Evolutionary conservation across 2,113 vertebrate species (phyloP).

Genomic region (Percopsis transmontana): DNA sequence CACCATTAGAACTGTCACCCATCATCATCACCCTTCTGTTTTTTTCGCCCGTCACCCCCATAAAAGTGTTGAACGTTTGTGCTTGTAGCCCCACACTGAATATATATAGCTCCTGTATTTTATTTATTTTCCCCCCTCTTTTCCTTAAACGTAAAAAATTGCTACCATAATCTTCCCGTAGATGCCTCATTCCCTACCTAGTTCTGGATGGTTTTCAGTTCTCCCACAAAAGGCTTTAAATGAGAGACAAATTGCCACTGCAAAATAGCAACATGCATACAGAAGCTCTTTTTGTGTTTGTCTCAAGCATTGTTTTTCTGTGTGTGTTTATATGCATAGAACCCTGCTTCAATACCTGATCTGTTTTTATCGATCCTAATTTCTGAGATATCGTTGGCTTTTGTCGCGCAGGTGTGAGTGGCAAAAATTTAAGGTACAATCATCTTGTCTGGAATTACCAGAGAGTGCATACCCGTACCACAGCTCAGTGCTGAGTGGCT

Average conservation of each 20-base stretch:
- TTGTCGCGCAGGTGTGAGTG: too few species aligned
- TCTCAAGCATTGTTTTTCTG: neutral
- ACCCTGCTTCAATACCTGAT: constrained; percentile 46
- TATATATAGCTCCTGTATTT: constrained; percentile 35
- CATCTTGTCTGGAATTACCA: too few species aligned
- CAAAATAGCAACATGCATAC: constrained; percentile 38
- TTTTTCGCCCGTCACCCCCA: constrained; percentile 60
- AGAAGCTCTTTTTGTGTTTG: constrained; percentile 40
- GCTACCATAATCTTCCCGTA: constrained; percentile 47
- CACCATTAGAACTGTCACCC: constrained; percentile 38
- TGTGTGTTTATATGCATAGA: constrained; percentile 12
- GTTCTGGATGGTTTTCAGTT: constrained; percentile 47
- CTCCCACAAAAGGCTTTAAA: constrained; percentile 37
- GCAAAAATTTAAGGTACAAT: too few species aligned
- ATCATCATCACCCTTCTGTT: constrained; percentile 32
- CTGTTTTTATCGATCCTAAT: constrained; percentile 29
- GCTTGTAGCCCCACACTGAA: constrained; percentile 27
- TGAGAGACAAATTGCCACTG: constrained; percentile 30
- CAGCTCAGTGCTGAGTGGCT: too few species aligned
- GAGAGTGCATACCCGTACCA: neutral
- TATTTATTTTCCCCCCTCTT: constrained; percentile 64
- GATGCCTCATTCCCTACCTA: constrained; percentile 65
- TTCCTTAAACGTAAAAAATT: too few species aligned
- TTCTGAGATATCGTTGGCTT: constrained; percentile 32
- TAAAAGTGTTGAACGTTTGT: constrained; percentile 53